Evolutionary conservation across 2,797 vertebrate species (phyloP).

Genomic region (Alca torda): DNA sequence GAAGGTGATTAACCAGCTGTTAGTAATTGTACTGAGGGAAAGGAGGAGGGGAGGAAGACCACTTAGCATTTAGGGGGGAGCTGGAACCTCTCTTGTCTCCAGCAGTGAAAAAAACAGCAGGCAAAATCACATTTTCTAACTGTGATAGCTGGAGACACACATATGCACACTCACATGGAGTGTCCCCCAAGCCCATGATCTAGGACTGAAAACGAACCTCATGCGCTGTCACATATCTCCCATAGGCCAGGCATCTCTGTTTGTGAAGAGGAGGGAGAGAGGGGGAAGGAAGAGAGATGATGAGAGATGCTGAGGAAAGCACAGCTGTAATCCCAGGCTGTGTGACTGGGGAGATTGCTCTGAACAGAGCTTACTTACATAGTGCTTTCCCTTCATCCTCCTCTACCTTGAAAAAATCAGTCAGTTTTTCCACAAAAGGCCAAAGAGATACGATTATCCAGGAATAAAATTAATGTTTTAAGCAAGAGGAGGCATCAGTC

Average conservation of each 20-base stretch:
- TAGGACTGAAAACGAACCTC: fast-evolving
- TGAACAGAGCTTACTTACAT: background rate
- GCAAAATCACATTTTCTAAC: background rate
- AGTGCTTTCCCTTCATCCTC: background rate
- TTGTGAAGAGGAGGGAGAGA: background rate
- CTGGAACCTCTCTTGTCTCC: background rate
- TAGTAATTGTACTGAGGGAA: background rate
- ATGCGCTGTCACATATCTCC: fast-evolving
- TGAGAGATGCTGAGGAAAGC: background rate
- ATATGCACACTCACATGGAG: fast-evolving
- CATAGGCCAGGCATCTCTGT: background rate
- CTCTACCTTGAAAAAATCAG: background rate
- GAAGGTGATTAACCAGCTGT: fast-evolving
- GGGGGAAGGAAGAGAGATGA: background rate
- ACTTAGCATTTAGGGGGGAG: background rate
- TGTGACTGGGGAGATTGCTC: background rate
- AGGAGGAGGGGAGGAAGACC: background rate
- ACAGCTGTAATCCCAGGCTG: background rate
- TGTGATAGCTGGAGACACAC: background rate
- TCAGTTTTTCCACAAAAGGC: background rate
- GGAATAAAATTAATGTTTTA: background rate
- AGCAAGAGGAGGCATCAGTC: background rate
- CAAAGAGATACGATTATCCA: background rate
- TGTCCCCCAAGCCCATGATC: background rate
- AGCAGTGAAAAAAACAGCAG: background rate